Percentiles rank a stretch among this genome's conserved stretches.
Evolutionary conservation across 1,140 invertebrate species (phyloP).

Genomic region (Scaptodrosophila lebanonensis): DNA sequence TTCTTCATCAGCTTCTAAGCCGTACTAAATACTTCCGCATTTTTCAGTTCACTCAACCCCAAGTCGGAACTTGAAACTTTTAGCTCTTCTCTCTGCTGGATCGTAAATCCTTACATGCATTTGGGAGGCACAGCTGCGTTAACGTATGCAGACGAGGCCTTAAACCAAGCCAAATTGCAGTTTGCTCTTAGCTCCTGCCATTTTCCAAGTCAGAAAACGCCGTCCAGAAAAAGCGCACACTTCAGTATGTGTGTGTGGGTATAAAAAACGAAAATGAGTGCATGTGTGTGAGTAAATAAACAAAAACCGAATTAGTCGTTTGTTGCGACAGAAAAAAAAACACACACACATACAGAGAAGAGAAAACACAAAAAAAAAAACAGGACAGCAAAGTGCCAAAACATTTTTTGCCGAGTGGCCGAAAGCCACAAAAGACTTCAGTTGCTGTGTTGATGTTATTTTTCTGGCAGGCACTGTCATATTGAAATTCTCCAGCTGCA

Average conservation of each 20-base stretch:
- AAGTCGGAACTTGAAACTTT: slow-evolving; percentile 11
- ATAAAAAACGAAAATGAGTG: slow-evolving; percentile 9
- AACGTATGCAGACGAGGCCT: slow-evolving; percentile 27
- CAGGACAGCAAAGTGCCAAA: slow-evolving; percentile 62
- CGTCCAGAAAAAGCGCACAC: slow-evolving; percentile 45
- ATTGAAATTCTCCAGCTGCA: slow-evolving; percentile 15
- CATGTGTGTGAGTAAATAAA: slow-evolving; percentile 49
- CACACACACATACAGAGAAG: too few species aligned
- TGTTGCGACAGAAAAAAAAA: too few species aligned
- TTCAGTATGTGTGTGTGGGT: slow-evolving; percentile 14
- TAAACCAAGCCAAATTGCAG: slow-evolving; percentile 65
- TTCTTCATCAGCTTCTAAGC: too few species aligned
- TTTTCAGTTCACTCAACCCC: too few species aligned
- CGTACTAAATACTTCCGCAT: too few species aligned
- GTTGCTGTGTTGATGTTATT: slow-evolving; percentile 35
- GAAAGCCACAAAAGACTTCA: slow-evolving; percentile 60
- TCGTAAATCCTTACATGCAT: slow-evolving; percentile 51
- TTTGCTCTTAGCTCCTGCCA: slow-evolving; percentile 36
- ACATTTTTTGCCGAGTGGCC: slow-evolving; percentile 40
- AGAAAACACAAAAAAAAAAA: too few species aligned
- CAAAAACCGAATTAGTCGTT: slow-evolving; percentile 73
- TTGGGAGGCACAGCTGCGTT: slow-evolving; percentile 50
- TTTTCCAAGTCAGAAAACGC: slow-evolving; percentile 53
- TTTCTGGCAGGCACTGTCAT: slow-evolving; percentile 54
- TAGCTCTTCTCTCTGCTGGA: slow-evolving; percentile 34